phyloP scores from a whole-genome alignment of 2,797 vertebrate species.

The Acipenser ruthenus region DNA sequence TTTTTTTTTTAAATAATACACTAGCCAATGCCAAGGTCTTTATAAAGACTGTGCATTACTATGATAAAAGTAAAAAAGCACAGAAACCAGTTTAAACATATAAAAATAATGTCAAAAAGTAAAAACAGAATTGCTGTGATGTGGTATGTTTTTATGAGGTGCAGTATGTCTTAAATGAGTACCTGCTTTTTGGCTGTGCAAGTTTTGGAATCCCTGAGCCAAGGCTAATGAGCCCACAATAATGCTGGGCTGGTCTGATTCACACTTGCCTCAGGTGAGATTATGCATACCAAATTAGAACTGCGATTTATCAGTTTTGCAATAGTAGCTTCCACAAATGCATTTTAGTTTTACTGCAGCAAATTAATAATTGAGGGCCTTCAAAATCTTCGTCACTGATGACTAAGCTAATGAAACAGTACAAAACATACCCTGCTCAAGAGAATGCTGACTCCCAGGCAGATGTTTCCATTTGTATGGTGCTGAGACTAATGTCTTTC shows the following conservation, averaged over 20 bases:
- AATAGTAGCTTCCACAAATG: slow-evolving; percentile 11
- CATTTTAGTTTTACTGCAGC: neutral
- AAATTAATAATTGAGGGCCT: slow-evolving; percentile 5
- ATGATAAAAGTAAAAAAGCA: neutral
- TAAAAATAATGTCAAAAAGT: neutral
- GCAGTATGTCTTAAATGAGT: slow-evolving; percentile 6
- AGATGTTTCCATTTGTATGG: slow-evolving; percentile 8
- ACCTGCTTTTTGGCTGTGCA: slow-evolving; percentile 7
- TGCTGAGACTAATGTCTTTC: slow-evolving; percentile 3
- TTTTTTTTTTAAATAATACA: too few relatives aligned
- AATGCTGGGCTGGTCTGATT: slow-evolving; percentile 13
- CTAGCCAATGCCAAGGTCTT: too few relatives aligned
- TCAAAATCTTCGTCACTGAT: neutral
- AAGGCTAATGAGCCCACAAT: slow-evolving; percentile 16
- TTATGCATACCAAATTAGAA: slow-evolving; percentile 10
- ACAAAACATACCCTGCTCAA: neutral
- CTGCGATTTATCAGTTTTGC: slow-evolving; percentile 8
- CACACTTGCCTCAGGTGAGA: slow-evolving; percentile 6
- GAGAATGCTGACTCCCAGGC: slow-evolving; percentile 8
- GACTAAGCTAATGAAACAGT: neutral
- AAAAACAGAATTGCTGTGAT: slow-evolving; percentile 12
- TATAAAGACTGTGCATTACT: too few relatives aligned
- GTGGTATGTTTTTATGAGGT: neutral
- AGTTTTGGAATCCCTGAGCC: slow-evolving; percentile 9
- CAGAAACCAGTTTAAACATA: neutral